phyloP scores from a whole-genome alignment of 2,113 vertebrate species.

The Ciconia stormi region DNA sequence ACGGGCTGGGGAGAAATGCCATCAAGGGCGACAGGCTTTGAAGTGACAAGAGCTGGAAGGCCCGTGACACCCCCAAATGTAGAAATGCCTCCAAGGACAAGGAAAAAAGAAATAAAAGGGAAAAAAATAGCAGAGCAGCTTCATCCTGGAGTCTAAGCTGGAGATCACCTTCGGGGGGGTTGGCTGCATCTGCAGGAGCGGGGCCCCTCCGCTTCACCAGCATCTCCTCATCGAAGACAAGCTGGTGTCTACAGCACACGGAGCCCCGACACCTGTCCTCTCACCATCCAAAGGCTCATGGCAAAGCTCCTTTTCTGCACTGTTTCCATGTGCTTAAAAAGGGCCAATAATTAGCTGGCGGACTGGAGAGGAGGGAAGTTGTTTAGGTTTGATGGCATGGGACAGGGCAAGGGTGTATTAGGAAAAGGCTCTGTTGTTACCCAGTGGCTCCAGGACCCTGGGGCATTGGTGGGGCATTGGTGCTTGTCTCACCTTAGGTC shows the following conservation, averaged over 20 bases:
- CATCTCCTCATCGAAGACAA: background rate
- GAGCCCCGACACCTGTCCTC: accelerated
- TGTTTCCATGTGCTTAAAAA: background rate
- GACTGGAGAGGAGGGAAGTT: background rate
- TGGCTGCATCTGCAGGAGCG: background rate
- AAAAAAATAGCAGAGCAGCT: background rate
- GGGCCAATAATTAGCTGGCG: background rate
- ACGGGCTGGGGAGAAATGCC: background rate
- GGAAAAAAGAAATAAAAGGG: background rate
- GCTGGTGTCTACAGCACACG: background rate
- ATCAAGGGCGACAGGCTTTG: background rate
- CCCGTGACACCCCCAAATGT: background rate
- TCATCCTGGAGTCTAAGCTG: background rate
- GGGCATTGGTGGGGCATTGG: no score
- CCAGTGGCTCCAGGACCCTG: background rate
- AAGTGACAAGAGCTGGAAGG: background rate
- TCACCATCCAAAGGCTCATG: background rate
- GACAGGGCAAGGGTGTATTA: background rate
- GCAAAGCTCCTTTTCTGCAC: background rate
- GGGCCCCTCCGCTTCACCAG: background rate
- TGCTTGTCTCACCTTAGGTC: background rate
- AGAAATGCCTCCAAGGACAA: background rate
- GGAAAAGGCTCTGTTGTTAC: background rate
- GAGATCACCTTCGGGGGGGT: background rate
- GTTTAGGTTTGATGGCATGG: background rate